Percentiles rank a stretch among this genome's conserved stretches.
phyloP scores from a whole-genome alignment of 1,140 invertebrate species.

The Venturia canescens region DNA sequence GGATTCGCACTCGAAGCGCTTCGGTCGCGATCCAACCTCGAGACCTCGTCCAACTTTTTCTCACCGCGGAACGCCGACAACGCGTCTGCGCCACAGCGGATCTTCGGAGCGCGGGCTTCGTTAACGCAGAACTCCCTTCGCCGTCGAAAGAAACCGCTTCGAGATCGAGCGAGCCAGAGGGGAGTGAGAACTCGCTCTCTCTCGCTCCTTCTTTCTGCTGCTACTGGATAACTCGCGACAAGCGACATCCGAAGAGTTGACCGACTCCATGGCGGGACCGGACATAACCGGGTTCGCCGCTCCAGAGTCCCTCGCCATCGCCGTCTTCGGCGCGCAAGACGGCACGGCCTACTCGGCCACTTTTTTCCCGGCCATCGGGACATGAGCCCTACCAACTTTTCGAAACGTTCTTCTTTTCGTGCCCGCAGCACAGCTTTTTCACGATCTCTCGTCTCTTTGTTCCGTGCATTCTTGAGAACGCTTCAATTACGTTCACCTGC shows the following conservation, averaged over 20 bases:
- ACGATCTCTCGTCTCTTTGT: background rate
- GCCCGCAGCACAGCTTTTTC: background rate
- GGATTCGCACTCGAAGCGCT: slow-evolving; percentile 23
- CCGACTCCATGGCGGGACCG: slow-evolving; percentile 42
- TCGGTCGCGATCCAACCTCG: slow-evolving; percentile 53
- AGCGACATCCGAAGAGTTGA: slow-evolving; percentile 14
- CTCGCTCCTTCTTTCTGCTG: background rate
- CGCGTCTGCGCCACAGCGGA: slow-evolving; percentile 51
- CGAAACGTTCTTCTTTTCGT: slow-evolving; percentile 6
- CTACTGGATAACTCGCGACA: slow-evolving; percentile 1
- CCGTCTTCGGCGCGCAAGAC: background rate
- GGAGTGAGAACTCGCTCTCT: slow-evolving; percentile 12
- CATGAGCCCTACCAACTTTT: background rate
- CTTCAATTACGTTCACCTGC: slow-evolving; percentile 28
- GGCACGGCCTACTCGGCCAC: slow-evolving; percentile 31
- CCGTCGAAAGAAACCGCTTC: slow-evolving; percentile 37
- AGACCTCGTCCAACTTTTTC: slow-evolving; percentile 74
- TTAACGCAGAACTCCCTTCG: slow-evolving; percentile 29
- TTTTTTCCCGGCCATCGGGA: slow-evolving; percentile 18
- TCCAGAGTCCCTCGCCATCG: background rate
- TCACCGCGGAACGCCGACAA: slow-evolving; percentile 61
- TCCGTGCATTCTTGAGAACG: background rate
- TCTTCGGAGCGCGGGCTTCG: slow-evolving; percentile 9
- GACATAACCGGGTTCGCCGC: slow-evolving; percentile 26
- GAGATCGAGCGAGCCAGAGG: background rate